phyloP scores from a whole-genome alignment of 1,140 invertebrate genomes.

The Meloidogyne hapla region DNA sequence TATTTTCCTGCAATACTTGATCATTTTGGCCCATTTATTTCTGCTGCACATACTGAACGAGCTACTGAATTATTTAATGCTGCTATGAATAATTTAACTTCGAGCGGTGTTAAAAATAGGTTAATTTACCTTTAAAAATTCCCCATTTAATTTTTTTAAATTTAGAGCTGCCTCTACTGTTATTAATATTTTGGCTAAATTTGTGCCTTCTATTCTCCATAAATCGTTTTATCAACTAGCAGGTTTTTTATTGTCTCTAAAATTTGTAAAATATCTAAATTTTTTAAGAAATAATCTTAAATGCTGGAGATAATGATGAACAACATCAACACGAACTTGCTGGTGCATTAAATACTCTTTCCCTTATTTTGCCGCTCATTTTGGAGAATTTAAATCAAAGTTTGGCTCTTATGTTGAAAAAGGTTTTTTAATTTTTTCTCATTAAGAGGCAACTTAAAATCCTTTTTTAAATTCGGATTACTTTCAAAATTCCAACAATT shows the following conservation, averaged over 20 bases:
- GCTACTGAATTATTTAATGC: slow-evolving; percentile 32
- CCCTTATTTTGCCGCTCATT: slow-evolving; percentile 29
- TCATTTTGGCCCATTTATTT: slow-evolving; percentile 21
- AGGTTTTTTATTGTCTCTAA: not conserved
- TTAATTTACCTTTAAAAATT: not conserved
- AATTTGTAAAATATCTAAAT: not conserved
- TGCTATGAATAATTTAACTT: slow-evolving; percentile 27
- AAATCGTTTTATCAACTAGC: slow-evolving; percentile 38
- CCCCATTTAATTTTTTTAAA: not conserved
- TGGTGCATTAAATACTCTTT: slow-evolving; percentile 33
- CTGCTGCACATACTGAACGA: slow-evolving; percentile 20
- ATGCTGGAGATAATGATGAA: slow-evolving; percentile 23
- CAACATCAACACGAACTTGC: slow-evolving; percentile 28
- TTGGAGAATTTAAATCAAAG: slow-evolving; percentile 30
- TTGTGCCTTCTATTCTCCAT: slow-evolving; percentile 38
- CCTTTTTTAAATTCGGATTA: not conserved
- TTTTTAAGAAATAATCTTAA: slow-evolving; percentile 24
- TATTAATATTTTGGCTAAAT: slow-evolving; percentile 29
- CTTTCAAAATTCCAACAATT: slow-evolving; percentile 3
- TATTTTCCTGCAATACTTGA: slow-evolving; percentile 28
- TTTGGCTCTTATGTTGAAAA: slow-evolving; percentile 16
- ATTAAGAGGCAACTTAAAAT: too few relatives aligned
- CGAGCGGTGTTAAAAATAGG: slow-evolving; percentile 21
- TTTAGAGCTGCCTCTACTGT: slow-evolving; percentile 30
- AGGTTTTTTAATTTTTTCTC: not conserved